phyloP scores from a whole-genome alignment of 2,888 invertebrate species.

The Temnothorax rugatulus region DNA sequence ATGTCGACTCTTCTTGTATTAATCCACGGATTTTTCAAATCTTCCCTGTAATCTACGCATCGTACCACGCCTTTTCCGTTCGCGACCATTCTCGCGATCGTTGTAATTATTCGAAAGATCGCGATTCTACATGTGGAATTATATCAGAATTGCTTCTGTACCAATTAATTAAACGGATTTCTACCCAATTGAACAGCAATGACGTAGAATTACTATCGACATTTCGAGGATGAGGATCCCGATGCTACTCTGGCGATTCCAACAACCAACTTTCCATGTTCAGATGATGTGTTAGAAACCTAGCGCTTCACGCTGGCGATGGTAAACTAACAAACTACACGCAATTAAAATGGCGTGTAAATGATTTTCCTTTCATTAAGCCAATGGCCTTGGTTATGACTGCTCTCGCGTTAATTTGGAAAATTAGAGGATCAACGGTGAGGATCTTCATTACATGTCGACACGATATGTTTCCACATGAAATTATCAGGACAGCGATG shows the following conservation, averaged over 20 bases:
- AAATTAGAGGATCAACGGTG: not conserved
- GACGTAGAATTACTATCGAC: not conserved
- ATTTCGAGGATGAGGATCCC: not conserved
- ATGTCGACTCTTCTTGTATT: not conserved
- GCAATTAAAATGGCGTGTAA: constrained; percentile 57
- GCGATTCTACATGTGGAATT: not conserved
- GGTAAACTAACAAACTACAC: constrained; percentile 26
- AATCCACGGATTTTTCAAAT: constrained; percentile 9
- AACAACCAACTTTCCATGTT: constrained; percentile 50
- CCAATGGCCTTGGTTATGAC: constrained; percentile 42
- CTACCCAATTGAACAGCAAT: not conserved
- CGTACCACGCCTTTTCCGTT: constrained; percentile 48
- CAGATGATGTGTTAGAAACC: constrained; percentile 38
- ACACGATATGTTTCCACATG: not conserved
- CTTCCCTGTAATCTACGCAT: not conserved
- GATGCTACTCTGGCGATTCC: constrained; percentile 14
- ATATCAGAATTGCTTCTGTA: not conserved
- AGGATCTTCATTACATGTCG: not conserved
- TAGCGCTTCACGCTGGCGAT: constrained; percentile 9
- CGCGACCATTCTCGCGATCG: not conserved
- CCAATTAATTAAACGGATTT: constrained; percentile 40
- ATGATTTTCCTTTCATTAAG: constrained; percentile 71
- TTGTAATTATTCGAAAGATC: constrained; percentile 23
- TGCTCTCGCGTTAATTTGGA: constrained; percentile 24
- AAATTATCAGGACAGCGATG: not conserved